Evolutionary conservation across 2,888 invertebrate genomes (phyloP).

Genomic region (Capitulum mitella): DNA sequence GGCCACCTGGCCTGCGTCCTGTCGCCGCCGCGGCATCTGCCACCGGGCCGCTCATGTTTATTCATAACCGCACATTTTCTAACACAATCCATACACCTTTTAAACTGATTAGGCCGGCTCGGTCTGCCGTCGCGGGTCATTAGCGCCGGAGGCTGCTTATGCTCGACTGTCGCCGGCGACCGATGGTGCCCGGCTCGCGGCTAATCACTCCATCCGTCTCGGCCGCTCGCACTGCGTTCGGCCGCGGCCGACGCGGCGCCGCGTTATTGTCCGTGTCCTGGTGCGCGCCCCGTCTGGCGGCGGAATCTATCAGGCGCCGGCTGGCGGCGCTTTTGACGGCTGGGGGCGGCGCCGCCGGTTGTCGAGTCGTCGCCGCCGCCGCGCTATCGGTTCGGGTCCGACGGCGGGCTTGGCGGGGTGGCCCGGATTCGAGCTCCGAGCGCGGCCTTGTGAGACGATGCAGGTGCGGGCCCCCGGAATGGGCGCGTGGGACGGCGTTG

Average conservation of each 20-base stretch:
- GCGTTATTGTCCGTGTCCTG: constrained; percentile 9
- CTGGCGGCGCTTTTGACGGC: background rate
- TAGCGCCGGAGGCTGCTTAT: background rate
- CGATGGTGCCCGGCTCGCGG: background rate
- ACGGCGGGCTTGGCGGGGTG: background rate
- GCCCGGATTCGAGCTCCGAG: no score
- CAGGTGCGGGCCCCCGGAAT: no score
- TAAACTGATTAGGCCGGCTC: constrained; percentile 2
- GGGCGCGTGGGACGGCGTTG: no score
- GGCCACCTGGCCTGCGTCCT: background rate
- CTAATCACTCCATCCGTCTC: constrained; percentile 12
- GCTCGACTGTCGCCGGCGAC: background rate
- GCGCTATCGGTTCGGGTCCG: background rate
- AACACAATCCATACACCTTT: constrained; percentile 22
- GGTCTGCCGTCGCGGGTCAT: background rate
- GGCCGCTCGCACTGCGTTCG: background rate
- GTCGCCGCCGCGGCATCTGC: background rate
- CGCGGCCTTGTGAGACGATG: no score
- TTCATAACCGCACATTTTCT: constrained; percentile 5
- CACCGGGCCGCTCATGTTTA: background rate
- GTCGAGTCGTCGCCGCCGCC: no score
- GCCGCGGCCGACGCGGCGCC: background rate
- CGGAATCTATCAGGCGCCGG: background rate
- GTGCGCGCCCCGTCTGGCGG: background rate
- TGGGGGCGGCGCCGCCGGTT: background rate